Percentiles rank a stretch among this genome's conserved stretches.
Conservation (phyloP, 2,797 vertebrate genomes). For the Sternotherus odoratus region DNA sequence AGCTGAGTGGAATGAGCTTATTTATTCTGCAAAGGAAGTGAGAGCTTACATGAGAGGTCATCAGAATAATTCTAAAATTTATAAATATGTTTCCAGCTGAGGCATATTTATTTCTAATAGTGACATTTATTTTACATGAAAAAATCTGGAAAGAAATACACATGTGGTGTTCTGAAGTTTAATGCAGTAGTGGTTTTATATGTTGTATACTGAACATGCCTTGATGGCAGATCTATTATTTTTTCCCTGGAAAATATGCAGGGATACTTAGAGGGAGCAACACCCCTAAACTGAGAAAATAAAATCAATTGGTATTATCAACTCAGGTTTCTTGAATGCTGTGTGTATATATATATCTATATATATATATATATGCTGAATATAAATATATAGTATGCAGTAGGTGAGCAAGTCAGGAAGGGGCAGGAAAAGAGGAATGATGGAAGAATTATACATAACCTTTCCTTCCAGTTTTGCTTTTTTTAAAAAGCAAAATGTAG, state of each 20-base stretch:
- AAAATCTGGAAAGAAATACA: background rate
- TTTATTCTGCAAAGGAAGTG: background rate
- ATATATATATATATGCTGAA: too few relatives aligned
- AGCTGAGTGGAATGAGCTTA: background rate
- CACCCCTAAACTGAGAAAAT: background rate
- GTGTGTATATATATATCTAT: too few relatives aligned
- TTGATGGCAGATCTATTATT: background rate
- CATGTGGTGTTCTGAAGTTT: background rate
- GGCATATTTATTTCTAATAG: background rate
- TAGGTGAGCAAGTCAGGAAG: background rate
- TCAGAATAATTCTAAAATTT: background rate
- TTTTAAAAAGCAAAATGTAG: background rate
- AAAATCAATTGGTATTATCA: slow-evolving; percentile 12
- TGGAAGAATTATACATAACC: background rate
- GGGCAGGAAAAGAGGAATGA: background rate
- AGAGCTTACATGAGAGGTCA: background rate
- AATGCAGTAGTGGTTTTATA: background rate
- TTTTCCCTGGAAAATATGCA: background rate
- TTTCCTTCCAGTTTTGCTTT: background rate
- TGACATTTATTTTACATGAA: background rate
- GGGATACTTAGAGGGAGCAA: background rate
- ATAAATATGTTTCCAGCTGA: background rate
- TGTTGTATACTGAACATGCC: background rate
- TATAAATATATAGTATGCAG: background rate
- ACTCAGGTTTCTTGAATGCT: background rate